Evolutionary conservation across 2,113 vertebrate genomes (phyloP).

Genomic region (Pelvicachromis taeniatus): DNA sequence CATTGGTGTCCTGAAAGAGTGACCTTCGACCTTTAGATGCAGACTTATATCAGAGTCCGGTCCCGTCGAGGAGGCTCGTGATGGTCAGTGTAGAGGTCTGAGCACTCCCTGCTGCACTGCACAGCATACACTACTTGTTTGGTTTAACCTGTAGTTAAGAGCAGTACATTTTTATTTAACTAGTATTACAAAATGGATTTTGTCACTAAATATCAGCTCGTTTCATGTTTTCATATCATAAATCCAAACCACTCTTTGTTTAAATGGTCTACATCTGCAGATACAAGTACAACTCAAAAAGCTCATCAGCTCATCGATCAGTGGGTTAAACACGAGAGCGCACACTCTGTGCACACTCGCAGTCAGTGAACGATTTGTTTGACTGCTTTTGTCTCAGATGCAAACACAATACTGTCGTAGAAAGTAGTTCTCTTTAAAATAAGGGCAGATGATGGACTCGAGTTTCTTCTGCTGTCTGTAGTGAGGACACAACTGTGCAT

Average conservation of each 20-base stretch:
- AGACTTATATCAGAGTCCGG: background rate
- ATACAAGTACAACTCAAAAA: background rate
- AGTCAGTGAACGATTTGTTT: slow-evolving; percentile 53
- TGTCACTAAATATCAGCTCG: background rate
- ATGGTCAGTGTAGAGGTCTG: background rate
- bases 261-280: background rate
- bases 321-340: background rate
- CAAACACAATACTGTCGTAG: slow-evolving; percentile 7
- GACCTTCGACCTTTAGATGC: background rate
- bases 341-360: background rate
- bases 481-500: background rate
- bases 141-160: background rate
- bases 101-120: background rate
- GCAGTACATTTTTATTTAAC: background rate
- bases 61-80: background rate
- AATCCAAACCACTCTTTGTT: background rate
- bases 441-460: background rate
- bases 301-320: background rate
- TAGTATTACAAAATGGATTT: background rate
- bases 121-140: background rate
- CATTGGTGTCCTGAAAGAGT: background rate
- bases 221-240: background rate
- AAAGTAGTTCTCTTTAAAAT: slow-evolving; percentile 19
- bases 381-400: slow-evolving; percentile 48
- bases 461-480: background rate